Evolutionary conservation across 2,888 invertebrate genomes (phyloP).

Genomic region (Drosophila heteroneura): DNA sequence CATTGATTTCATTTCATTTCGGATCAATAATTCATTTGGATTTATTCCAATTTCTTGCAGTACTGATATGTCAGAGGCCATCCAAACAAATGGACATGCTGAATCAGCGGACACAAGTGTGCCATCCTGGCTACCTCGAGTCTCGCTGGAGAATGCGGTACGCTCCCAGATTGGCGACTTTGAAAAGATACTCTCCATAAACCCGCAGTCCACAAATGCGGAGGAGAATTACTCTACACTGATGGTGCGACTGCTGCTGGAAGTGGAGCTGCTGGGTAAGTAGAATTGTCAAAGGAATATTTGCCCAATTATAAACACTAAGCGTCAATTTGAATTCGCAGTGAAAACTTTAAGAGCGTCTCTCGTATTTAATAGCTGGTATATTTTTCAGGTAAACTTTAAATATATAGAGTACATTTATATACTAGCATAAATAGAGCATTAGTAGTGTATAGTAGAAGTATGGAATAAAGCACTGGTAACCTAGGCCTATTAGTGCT

Average conservation of each 20-base stretch:
- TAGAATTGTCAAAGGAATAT: not conserved
- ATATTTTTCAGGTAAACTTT: not conserved
- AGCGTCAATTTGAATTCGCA: not conserved
- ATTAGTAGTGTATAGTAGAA: not conserved
- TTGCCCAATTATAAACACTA: not conserved
- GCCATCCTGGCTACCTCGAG: constrained; percentile 72
- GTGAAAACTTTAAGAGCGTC: not conserved
- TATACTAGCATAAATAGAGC: not conserved
- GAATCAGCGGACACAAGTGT: constrained; percentile 37
- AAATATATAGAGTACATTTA: not conserved
- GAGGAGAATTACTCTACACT: constrained; percentile 80
- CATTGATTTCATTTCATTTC: constrained; percentile 6
- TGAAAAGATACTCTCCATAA: constrained; percentile 61
- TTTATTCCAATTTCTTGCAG: constrained; percentile 27
- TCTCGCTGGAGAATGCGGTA: constrained; percentile 73
- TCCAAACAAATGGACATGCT: constrained; percentile 50
- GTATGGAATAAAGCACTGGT: not conserved
- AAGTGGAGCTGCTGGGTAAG: constrained; percentile 76
- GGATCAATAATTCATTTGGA: not conserved
- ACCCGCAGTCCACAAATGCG: constrained; percentile 41
- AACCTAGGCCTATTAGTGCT: not conserved
- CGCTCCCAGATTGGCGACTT: constrained; percentile 68
- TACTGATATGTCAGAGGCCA: constrained; percentile 55
- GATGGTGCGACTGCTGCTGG: constrained; percentile 76
- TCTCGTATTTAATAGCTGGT: not conserved